Evolutionary conservation across 2,797 vertebrate genomes (phyloP).

Genomic region (Eulemur mongoz): DNA sequence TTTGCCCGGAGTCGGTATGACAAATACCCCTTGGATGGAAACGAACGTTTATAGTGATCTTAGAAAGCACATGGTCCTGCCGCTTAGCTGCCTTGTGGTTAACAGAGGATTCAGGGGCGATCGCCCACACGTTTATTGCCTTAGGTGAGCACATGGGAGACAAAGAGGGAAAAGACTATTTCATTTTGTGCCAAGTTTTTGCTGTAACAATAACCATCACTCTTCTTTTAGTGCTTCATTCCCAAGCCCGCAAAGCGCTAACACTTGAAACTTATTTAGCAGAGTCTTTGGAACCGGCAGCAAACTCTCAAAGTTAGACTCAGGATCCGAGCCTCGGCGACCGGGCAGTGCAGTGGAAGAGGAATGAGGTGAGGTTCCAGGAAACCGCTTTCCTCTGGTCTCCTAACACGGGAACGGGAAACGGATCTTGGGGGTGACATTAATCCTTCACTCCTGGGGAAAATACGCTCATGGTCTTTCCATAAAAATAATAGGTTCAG

Average conservation of each 20-base stretch:
- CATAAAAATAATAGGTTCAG: background rate
- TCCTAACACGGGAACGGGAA: background rate
- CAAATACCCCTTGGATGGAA: background rate
- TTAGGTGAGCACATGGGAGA: slow-evolving; percentile 49
- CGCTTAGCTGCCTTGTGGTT: slow-evolving; percentile 18
- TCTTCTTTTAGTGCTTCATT: slow-evolving; percentile 41
- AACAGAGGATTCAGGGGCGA: slow-evolving; percentile 23
- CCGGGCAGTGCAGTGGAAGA: background rate
- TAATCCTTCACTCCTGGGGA: background rate
- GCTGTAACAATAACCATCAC: slow-evolving; percentile 27
- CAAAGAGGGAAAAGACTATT: background rate
- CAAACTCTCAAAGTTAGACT: slow-evolving; percentile 51
- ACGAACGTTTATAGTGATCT: background rate
- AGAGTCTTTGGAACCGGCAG: slow-evolving; percentile 67
- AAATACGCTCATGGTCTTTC: background rate
- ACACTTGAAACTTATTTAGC: slow-evolving; percentile 73
- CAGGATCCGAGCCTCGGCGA: background rate
- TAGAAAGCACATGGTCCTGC: background rate
- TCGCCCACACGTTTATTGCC: slow-evolving; percentile 40
- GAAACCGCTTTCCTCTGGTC: background rate
- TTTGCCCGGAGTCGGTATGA: background rate
- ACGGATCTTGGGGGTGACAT: background rate
- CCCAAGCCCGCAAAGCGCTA: slow-evolving; percentile 43
- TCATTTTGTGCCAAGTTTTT: slow-evolving; percentile 61
- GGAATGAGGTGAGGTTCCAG: background rate